phyloP scores from a whole-genome alignment of 2,797 vertebrate genomes.

The Crocodylus rhombifer region DNA sequence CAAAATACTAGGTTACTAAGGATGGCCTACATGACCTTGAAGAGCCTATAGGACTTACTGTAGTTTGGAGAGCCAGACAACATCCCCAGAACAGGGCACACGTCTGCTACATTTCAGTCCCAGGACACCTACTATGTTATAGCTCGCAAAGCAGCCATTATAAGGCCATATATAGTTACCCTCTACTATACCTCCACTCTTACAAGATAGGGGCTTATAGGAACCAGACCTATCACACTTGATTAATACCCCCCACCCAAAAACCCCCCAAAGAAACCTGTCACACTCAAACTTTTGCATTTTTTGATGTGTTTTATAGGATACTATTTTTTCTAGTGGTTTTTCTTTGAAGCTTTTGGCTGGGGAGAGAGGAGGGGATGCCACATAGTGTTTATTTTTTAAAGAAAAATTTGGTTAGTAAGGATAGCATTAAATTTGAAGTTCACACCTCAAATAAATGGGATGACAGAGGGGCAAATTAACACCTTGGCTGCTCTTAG shows the following conservation, averaged over 20 bases:
- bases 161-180: no score
- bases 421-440: not conserved
- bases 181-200: no score
- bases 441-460: not conserved
- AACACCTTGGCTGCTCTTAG: not conserved
- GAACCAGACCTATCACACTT: no score
- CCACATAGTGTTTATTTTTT: not conserved
- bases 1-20: not conserved
- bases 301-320: not conserved
- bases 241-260: no score
- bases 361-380: not conserved
- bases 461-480: not conserved
- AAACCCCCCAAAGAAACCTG: no score
- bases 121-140: not conserved
- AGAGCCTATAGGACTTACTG: not conserved
- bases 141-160: conserved; percentile 5
- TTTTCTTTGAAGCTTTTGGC: not conserved
- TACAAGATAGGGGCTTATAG: no score
- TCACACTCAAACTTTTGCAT: not conserved
- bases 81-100: not conserved
- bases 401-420: not conserved
- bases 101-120: not conserved
- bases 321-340: not conserved
- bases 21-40: not conserved
- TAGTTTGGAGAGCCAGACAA: not conserved